A percentile compares a stretch with the other conserved stretches of the same genome.
Evolutionary conservation across 2,797 vertebrate genomes (phyloP).

Genomic region (Delichon dasypus): DNA sequence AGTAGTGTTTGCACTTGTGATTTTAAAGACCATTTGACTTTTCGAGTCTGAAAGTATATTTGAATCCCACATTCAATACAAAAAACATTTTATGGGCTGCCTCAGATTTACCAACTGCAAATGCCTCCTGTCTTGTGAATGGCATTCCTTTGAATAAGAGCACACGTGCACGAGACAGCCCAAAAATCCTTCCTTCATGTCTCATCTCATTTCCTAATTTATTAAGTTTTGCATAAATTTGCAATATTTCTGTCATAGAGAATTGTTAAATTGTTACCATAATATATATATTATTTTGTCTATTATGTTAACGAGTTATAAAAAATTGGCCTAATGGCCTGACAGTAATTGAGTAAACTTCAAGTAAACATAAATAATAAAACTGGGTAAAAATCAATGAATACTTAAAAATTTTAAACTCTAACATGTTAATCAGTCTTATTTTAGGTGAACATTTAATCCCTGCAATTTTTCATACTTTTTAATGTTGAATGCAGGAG

Average conservation of each 20-base stretch:
- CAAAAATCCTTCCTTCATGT: not conserved
- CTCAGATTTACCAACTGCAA: not conserved
- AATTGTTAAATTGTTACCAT: not conserved
- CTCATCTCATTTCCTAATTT: not conserved
- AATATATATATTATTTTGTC: not conserved
- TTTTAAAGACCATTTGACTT: not conserved
- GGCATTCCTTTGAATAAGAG: not conserved
- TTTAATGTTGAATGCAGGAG: not conserved
- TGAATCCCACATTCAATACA: not conserved
- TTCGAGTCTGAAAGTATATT: not conserved
- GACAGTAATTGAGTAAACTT: not conserved
- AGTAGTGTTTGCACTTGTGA: not conserved
- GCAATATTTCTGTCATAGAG: not conserved
- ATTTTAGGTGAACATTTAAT: not conserved
- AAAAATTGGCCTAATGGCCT: not conserved
- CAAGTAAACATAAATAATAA: not conserved
- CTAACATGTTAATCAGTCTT: not conserved
- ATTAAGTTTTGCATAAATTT: not conserved
- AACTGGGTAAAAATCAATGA: not conserved
- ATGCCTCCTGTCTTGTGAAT: not conserved
- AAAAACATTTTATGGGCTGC: not conserved
- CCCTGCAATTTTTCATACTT: not conserved
- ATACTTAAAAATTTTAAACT: not conserved
- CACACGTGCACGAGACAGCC: not conserved
- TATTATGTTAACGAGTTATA: not conserved